Percentiles rank a stretch among this genome's conserved stretches.
Conservation (phyloP, 2,113 vertebrate species). For the Apteryx mantelli region DNA sequence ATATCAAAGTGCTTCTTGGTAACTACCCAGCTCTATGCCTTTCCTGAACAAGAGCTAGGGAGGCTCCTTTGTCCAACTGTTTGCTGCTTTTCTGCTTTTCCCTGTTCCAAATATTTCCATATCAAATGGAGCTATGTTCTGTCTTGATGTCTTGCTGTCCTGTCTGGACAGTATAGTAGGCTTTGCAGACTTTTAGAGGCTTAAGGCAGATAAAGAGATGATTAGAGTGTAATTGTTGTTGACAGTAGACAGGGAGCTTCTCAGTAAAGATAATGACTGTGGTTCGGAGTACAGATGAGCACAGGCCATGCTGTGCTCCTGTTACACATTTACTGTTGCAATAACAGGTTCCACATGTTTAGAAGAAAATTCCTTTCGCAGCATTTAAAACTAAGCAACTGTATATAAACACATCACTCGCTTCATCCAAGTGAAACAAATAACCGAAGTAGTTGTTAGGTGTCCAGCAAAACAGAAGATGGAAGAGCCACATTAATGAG, state of each 20-base stretch:
- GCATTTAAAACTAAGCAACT: slow-evolving; percentile 24
- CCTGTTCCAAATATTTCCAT: rapidly evolving
- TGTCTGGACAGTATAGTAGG: not conserved
- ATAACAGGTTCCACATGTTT: not conserved
- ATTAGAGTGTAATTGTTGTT: not conserved
- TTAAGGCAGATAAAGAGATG: not conserved
- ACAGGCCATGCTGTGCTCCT: not conserved
- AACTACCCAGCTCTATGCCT: not conserved
- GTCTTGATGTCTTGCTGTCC: not conserved
- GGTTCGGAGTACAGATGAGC: not conserved
- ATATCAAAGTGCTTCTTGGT: not conserved
- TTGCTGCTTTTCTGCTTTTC: not conserved
- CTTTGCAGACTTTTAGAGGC: not conserved
- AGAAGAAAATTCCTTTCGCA: slow-evolving; percentile 36
- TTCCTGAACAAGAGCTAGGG: not conserved
- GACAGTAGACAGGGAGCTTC: not conserved
- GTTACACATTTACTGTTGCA: not conserved
- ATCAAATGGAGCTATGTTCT: rapidly evolving
- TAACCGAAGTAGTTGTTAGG: not conserved
- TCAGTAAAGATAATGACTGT: not conserved
- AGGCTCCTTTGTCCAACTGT: not conserved
- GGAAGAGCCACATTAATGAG: slow-evolving; percentile 42
- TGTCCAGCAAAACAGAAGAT: not conserved
- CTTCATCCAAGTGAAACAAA: slow-evolving; percentile 31
- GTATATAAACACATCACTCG: slow-evolving; percentile 12